Conservation (phyloP, 2,888 invertebrate genomes). For the Lepidocyrtoides sp. region DNA sequence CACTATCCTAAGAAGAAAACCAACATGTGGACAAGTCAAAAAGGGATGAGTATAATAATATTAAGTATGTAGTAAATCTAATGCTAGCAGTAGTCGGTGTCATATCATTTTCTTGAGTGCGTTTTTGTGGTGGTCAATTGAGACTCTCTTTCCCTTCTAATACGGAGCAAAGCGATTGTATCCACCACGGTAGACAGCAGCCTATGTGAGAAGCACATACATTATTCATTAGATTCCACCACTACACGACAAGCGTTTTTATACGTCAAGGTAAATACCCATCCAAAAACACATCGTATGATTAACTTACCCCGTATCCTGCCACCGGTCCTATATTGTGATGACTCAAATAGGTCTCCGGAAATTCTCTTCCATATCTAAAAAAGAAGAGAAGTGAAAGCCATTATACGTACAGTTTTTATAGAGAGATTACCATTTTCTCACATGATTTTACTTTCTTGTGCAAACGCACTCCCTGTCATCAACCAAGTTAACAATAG, state of each 20-base stretch:
- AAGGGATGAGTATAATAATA: conserved; percentile 49
- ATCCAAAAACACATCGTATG: conserved; percentile 14
- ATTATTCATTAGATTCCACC: conserved; percentile 82
- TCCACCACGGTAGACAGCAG: conserved; percentile 97
- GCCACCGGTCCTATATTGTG: conserved; percentile 98
- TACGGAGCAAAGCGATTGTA: conserved; percentile 98
- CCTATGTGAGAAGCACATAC: conserved; percentile 89
- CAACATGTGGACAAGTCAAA: conserved; percentile 49
- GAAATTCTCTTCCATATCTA: conserved; percentile 96
- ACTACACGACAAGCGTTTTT: background rate
- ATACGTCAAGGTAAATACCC: background rate
- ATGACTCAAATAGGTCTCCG: conserved; percentile 97
- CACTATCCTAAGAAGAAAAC: conserved; percentile 38
- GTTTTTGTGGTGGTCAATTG: conserved; percentile 61
- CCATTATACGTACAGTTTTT: conserved; percentile 86
- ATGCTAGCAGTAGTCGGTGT: conserved; percentile 36
- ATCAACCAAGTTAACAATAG: background rate
- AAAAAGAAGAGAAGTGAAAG: conserved; percentile 85
- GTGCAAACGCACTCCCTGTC: background rate
- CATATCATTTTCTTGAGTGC: conserved; percentile 65
- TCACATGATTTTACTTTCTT: conserved; percentile 15
- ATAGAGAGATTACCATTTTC: conserved; percentile 10
- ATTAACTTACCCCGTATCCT: conserved; percentile 95
- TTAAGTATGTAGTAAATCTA: conserved; percentile 23
- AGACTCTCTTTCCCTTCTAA: conserved; percentile 88